These are phyloP conservation scores for Piprites chloris DNA, from an alignment of 2,113 vertebrate species.

Conservation along the genomic window DNA sequence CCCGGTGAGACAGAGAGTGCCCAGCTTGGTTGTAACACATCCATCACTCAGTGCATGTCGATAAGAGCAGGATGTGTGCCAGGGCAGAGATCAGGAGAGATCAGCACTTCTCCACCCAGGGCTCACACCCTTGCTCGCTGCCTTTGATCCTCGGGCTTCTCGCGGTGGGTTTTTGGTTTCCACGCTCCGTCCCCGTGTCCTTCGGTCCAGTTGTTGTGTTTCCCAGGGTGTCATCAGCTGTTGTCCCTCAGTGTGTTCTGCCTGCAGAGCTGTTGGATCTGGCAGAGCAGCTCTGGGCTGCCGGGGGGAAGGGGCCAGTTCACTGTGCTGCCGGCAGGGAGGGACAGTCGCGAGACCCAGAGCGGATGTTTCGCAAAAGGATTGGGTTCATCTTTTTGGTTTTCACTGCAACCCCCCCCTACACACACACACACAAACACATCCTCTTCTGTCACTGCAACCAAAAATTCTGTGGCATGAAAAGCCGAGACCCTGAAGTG, in stretches of 20 bases:
- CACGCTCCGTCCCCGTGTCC: neutral
- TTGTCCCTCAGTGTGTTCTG: neutral
- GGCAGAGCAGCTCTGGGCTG: neutral
- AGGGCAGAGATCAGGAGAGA: neutral
- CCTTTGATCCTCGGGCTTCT: neutral
- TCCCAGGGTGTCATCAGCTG: neutral
- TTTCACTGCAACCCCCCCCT: neutral
- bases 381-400: neutral
- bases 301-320: neutral
- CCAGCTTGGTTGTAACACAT: accelerated
- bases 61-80: neutral
- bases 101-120: neutral
- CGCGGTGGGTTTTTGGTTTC: accelerated
- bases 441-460: neutral
- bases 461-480: neutral
- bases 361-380: neutral
- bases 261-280: neutral
- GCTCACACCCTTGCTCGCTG: neutral
- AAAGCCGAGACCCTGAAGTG: neutral
- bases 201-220: too few species aligned
- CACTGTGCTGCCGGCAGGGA: neutral
- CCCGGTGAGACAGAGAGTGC: neutral
- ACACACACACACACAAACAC: too few species aligned
- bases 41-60: accelerated
- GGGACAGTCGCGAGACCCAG: neutral